Conservation (phyloP, 2,797 vertebrate species). For the Cynopterus sphinx region DNA sequence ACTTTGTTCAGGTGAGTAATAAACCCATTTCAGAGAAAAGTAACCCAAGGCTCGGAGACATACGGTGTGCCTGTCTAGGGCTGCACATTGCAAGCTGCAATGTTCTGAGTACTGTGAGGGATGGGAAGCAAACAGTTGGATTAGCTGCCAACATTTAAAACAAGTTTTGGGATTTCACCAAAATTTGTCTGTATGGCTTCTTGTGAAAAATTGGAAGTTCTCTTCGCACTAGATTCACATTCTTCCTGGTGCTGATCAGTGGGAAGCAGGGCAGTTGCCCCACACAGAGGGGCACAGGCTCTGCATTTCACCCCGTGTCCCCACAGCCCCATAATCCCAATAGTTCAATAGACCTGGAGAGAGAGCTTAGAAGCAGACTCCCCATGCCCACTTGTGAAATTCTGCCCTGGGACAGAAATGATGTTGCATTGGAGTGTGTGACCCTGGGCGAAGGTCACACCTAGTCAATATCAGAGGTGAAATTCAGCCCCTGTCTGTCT, state of each 20-base stretch:
- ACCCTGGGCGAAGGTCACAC: neutral
- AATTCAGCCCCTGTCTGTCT: neutral
- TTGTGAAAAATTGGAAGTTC: neutral
- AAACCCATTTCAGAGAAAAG: neutral
- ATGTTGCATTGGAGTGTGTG: neutral
- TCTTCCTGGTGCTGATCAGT: neutral
- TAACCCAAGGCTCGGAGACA: fast-evolving
- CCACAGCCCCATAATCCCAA: neutral
- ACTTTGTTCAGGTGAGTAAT: neutral
- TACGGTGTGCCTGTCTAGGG: neutral
- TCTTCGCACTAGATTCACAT: neutral
- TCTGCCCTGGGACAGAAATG: neutral
- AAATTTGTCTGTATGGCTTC: neutral
- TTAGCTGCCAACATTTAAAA: neutral
- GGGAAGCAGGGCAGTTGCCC: neutral
- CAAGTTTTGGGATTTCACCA: neutral
- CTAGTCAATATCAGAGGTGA: neutral
- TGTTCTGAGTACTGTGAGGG: neutral
- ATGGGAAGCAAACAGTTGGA: neutral
- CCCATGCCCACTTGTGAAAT: neutral
- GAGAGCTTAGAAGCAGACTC: neutral
- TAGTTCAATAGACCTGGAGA: neutral
- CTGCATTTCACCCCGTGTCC: too few species aligned
- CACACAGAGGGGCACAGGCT: neutral
- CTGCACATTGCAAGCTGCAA: neutral